Percentiles rank a stretch among this genome's conserved stretches.
These are phyloP conservation scores for Digitonthophagus gazella DNA, from an alignment of 2,888 invertebrate genomes.

Conservation along the genomic window DNA sequence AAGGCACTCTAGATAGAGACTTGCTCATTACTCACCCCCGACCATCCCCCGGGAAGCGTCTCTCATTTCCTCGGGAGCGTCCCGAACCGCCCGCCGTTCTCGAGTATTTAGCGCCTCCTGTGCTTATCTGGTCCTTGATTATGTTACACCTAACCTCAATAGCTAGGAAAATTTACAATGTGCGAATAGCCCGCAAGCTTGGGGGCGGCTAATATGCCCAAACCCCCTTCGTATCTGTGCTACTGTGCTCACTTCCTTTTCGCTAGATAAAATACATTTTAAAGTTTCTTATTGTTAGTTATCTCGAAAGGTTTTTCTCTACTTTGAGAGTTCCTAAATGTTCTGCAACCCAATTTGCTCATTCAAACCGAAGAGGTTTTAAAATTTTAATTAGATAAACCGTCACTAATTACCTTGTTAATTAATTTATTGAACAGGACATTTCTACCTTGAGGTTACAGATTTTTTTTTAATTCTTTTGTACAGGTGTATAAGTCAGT, in stretches of 20 bases:
- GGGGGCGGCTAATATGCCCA: neutral
- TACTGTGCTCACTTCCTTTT: conserved; percentile 12
- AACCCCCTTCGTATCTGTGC: conserved; percentile 10
- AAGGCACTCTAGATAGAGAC: conserved; percentile 38
- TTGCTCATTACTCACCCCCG: conserved; percentile 50
- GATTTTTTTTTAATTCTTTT: no score
- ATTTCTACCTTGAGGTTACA: no score
- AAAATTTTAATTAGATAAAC: no score
- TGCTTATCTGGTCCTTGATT: conserved; percentile 47
- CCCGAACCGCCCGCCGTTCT: conserved; percentile 12
- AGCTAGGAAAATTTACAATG: conserved; percentile 36
- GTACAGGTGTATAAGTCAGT: no score
- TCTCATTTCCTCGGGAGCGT: conserved; percentile 40
- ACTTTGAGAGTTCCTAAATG: no score
- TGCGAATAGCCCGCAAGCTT: conserved; percentile 3
- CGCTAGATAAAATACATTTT: neutral
- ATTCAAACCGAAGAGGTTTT: no score
- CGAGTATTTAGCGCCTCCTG: conserved; percentile 43
- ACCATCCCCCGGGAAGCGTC: conserved; percentile 28
- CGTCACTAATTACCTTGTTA: no score
- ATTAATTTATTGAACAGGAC: no score
- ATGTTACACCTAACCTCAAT: conserved; percentile 47
- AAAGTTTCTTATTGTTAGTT: neutral
- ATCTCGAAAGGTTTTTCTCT: neutral
- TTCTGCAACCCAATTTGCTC: neutral